Evolutionary conservation across 1,140 invertebrate species (phyloP), one percentile per base, ranked within the genome.

Genomic region (Phocides pigmalion): DNA sequence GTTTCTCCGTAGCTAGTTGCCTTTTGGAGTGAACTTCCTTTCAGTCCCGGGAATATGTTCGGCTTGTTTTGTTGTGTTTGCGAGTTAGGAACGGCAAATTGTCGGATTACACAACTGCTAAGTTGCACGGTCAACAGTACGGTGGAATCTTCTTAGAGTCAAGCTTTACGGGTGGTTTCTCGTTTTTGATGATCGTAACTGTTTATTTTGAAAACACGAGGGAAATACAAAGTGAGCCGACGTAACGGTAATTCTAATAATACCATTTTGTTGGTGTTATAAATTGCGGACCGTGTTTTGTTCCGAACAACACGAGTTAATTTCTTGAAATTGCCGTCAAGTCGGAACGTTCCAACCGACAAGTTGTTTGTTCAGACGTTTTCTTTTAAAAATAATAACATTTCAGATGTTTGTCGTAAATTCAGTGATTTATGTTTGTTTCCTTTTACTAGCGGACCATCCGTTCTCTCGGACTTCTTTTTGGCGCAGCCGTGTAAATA

Each of bases 21-120:
- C 81, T 87, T 83, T 88, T 82, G 75, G 76, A 84, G 77, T 78
- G 82, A 83, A 86, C 79, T 89, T 87, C 83, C 86, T 85, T 84
- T 79, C 73, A 79, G 76, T 68, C 71, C 64, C 72, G 83, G 81
- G 81, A 84, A 87, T 85, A 79, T 87, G 82, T 82, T 84, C 77
- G 67, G 70, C 65, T 86, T 86, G 81, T 87, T 84, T 84, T 89
- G 84, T 87, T 89, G 68, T 89, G 80, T 85, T 89, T 86, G 74
- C 74, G 81, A 88, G 81, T 86, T 87, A 84, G 76, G 64, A 74
- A 77, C 74, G 81, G 83, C 81, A 84, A 86, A 88, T 85, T 88
- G 82, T 84, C 65, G 80, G 82, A 87, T 89, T 87, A 87, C 81
- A 86, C 79, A 87, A 87, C 82, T 86, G 72, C 71, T 86, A 87